These are phyloP conservation scores for Urosaurus nigricauda DNA, from an alignment of 2,797 vertebrate genomes.

Conservation along the genomic window DNA sequence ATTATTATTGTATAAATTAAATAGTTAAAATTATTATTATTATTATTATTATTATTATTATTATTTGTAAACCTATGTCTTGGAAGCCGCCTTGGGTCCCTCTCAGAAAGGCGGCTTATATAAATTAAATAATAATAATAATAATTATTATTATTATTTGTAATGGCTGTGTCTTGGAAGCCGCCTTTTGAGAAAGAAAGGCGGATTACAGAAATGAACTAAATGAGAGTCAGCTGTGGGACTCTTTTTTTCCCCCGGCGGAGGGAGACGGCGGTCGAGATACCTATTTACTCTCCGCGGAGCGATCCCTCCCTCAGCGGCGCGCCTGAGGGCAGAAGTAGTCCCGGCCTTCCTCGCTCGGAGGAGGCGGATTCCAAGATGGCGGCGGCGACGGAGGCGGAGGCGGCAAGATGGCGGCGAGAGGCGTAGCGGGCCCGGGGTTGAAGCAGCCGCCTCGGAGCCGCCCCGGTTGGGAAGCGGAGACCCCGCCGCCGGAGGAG, in stretches of 20 bases:
- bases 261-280: background rate
- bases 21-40: no score
- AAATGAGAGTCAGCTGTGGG: background rate
- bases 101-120: no score
- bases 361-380: conserved; percentile 29
- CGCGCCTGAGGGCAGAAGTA: conserved; percentile 37
- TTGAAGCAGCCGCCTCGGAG: background rate
- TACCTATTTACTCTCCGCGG: conserved; percentile 15
- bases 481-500: background rate
- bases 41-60: no score
- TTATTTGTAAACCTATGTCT: no score
- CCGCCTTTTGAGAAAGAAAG: no score
- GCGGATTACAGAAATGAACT: no score
- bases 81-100: no score
- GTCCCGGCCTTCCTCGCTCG: conserved; percentile 41
- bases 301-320: conserved; percentile 24
- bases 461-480: no score
- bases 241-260: conserved; percentile 26
- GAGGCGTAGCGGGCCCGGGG: background rate
- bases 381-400: conserved; percentile 41
- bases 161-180: no score
- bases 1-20: no score
- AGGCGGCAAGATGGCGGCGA: background rate
- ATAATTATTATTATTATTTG: no score
- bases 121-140: no score